phyloP scores from a whole-genome alignment of 2,113 vertebrate genomes.

The Ochotona curzoniae region DNA sequence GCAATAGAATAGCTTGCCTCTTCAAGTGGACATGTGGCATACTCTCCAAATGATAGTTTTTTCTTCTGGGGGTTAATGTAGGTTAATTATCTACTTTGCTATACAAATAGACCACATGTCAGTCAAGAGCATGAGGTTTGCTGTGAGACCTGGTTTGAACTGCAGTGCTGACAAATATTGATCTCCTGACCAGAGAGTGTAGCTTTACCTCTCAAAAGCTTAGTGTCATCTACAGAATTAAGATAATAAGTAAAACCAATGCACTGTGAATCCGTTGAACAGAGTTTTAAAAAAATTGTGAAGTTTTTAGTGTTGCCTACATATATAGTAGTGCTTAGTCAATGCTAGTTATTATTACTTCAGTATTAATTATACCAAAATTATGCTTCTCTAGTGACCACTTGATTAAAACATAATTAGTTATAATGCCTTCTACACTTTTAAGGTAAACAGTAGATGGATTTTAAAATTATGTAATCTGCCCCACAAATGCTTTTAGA shows the following conservation, averaged over 20 bases:
- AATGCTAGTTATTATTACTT: slow-evolving; percentile 69
- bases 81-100: slow-evolving; percentile 43
- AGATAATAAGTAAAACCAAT: not conserved
- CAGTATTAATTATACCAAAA: slow-evolving; percentile 68
- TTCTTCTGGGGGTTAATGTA: slow-evolving; percentile 71
- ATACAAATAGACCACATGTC: not conserved
- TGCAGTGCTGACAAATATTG: not conserved
- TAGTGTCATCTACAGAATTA: slow-evolving; percentile 8
- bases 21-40: slow-evolving; percentile 69
- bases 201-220: not conserved
- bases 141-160: not conserved
- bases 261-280: not conserved
- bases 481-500: not conserved
- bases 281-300: not conserved
- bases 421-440: not conserved
- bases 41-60: slow-evolving; percentile 40
- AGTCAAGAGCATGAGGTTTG: not conserved
- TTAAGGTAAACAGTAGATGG: not conserved
- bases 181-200: not conserved
- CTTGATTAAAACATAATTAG: slow-evolving; percentile 11
- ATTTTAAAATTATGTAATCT: not conserved
- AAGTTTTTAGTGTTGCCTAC: not conserved
- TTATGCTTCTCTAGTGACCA: not conserved
- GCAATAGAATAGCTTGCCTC: slow-evolving; percentile 66
- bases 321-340: not conserved